These are phyloP conservation scores for Orussus abietinus DNA, from an alignment of 1,140 invertebrate species.

Conservation along the genomic window DNA sequence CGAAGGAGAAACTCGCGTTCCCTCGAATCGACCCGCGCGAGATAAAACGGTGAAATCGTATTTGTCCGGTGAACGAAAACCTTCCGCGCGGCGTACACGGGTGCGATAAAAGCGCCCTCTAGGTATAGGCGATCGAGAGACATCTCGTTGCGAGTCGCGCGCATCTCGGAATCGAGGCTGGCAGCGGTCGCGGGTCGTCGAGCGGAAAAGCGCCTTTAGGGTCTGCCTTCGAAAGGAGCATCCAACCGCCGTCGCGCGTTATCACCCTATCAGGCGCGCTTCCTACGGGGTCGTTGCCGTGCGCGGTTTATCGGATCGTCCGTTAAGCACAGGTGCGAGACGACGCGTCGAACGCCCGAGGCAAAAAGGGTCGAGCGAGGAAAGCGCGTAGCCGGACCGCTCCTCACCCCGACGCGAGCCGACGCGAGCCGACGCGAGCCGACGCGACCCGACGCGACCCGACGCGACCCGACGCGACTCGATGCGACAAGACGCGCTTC, in stretches of 20 bases:
- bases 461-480: no score
- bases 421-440: no score
- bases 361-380: slow-evolving; percentile 14
- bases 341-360: slow-evolving; percentile 18
- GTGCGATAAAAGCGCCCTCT: no score
- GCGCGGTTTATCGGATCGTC: slow-evolving; percentile 45
- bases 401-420: no score
- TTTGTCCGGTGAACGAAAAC: no score
- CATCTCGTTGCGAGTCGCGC: slow-evolving; percentile 1
- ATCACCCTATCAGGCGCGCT: slow-evolving; percentile 28
- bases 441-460: no score
- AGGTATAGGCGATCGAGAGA: background rate
- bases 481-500: no score
- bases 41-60: no score
- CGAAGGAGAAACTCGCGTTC: no score
- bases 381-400: no score
- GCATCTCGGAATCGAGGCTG: background rate
- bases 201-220: slow-evolving; percentile 44
- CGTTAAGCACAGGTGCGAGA: slow-evolving; percentile 39
- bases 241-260: slow-evolving; percentile 38
- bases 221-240: slow-evolving; percentile 37
- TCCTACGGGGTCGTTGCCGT: slow-evolving; percentile 32
- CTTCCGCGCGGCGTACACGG: no score
- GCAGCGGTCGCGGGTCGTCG: slow-evolving; percentile 33
- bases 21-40: no score